A percentile compares a stretch with the other conserved stretches of the same genome.
Evolutionary conservation across 2,797 vertebrate genomes (phyloP).

Genomic region (Anabas testudineus): DNA sequence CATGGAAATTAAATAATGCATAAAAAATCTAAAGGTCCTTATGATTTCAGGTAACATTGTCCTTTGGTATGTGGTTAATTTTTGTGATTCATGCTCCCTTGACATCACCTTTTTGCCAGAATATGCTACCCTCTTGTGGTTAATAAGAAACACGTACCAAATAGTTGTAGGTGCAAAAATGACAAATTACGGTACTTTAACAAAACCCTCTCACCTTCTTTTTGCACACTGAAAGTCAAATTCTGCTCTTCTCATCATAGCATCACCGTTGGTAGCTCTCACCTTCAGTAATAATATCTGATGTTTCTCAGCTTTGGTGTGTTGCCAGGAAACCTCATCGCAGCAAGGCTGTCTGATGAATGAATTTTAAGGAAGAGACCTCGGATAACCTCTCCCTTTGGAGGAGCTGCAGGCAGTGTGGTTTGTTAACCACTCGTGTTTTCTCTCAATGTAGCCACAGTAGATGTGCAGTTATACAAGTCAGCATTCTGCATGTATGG

Average conservation of each 20-base stretch:
- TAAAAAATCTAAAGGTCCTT: not conserved
- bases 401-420: not conserved
- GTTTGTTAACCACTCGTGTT: not conserved
- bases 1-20: not conserved
- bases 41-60: not conserved
- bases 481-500: not conserved
- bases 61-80: no score
- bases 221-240: constrained; percentile 2
- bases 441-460: not conserved
- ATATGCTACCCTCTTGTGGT: constrained; percentile 54
- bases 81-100: no score
- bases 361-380: constrained; percentile 17
- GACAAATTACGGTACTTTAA: not conserved
- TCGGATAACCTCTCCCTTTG: constrained; percentile 25
- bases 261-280: constrained; percentile 21
- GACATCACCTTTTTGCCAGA: not conserved
- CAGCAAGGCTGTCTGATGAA: constrained; percentile 16
- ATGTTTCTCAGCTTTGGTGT: constrained; percentile 13
- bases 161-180: no score
- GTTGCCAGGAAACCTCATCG: constrained; percentile 57
- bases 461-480: not conserved
- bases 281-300: constrained; percentile 10
- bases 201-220: not conserved
- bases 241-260: constrained; percentile 17
- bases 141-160: not conserved